A percentile compares a stretch with the other conserved stretches of the same genome.
Conservation (phyloP, 1,140 invertebrate genomes). For the Antheraea mylitta region DNA sequence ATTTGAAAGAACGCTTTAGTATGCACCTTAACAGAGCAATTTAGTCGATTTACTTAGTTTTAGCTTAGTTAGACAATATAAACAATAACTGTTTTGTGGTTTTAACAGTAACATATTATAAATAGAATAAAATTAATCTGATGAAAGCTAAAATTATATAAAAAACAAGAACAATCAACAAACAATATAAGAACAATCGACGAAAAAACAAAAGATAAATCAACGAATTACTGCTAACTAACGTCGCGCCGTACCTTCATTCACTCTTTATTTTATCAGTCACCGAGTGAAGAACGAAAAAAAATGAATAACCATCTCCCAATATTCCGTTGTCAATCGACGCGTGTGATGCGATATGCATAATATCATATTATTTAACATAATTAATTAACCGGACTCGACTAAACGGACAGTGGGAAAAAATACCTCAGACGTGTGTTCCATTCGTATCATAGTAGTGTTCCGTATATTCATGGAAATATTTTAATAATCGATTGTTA, state of each 20-base stretch:
- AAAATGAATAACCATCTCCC: not conserved
- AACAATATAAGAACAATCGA: not conserved
- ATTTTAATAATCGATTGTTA: too few species aligned
- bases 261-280: not conserved
- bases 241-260: not conserved
- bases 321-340: slow-evolving; percentile 37
- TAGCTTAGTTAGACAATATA: too few species aligned
- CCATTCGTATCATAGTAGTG: not conserved
- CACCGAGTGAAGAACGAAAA: not conserved
- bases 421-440: not conserved
- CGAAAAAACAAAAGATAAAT: not conserved
- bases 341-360: slow-evolving; percentile 66
- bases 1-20: too few species aligned
- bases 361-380: slow-evolving; percentile 74
- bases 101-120: too few species aligned
- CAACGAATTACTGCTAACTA: slow-evolving; percentile 1
- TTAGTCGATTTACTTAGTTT: too few species aligned
- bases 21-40: too few species aligned
- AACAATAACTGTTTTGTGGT: too few species aligned
- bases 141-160: too few species aligned
- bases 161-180: too few species aligned
- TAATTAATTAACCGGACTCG: slow-evolving; percentile 63
- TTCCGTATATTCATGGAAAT: not conserved
- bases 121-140: too few species aligned
- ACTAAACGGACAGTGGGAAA: slow-evolving; percentile 2